phyloP scores from a whole-genome alignment of 2,797 vertebrate species.

The Sebastes nivosus region DNA sequence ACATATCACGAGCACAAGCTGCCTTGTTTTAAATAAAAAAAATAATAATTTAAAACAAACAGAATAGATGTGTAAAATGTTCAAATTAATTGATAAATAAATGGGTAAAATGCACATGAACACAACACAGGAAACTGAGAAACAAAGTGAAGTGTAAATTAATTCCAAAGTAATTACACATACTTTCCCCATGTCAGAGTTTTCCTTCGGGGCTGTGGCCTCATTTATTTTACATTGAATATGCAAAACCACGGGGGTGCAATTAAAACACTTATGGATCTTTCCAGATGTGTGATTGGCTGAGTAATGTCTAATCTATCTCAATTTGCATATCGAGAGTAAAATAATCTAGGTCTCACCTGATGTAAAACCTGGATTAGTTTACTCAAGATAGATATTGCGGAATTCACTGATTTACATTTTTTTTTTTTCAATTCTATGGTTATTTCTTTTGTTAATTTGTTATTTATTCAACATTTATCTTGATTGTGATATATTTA shows the following conservation, averaged over 20 bases:
- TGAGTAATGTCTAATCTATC: slow-evolving; percentile 16
- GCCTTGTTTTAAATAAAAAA: background rate
- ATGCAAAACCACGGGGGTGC: background rate
- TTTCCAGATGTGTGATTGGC: slow-evolving; percentile 2
- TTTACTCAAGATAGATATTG: background rate
- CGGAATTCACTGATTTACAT: background rate
- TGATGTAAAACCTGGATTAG: background rate
- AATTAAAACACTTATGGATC: slow-evolving; percentile 24
- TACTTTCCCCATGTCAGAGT: background rate
- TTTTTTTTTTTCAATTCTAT: background rate
- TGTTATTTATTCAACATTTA: background rate
- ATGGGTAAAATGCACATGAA: background rate
- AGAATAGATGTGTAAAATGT: background rate
- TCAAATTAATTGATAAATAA: background rate
- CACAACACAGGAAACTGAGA: background rate
- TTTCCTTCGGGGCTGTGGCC: background rate
- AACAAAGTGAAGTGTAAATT: background rate
- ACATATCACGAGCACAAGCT: background rate
- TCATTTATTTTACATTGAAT: slow-evolving; percentile 14
- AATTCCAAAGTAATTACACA: background rate
- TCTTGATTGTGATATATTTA: background rate
- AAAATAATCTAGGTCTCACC: background rate
- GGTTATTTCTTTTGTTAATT: background rate
- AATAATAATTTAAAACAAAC: background rate
- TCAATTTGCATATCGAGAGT: slow-evolving; percentile 7